Percentiles rank a stretch among this genome's conserved stretches.
Conservation (phyloP, 1,140 invertebrate genomes). For the Drosophila burlai region DNA sequence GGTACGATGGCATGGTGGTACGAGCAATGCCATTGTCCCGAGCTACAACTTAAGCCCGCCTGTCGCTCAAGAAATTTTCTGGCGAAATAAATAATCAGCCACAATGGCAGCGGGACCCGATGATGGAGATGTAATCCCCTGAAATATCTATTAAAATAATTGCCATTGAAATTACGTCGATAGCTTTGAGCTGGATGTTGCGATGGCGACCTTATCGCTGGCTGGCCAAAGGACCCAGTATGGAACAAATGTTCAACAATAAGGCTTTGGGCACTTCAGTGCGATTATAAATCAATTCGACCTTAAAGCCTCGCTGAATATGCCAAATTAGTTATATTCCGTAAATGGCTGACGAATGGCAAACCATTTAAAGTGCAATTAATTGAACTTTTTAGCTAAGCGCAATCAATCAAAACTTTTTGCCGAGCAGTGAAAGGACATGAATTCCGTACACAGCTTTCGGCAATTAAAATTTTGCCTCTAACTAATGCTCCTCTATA, state of each 20-base stretch:
- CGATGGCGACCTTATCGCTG: slow-evolving; percentile 27
- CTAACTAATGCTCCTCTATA: slow-evolving; percentile 1
- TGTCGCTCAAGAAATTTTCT: slow-evolving; percentile 67
- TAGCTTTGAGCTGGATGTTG: slow-evolving; percentile 27
- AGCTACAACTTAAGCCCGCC: slow-evolving; percentile 60
- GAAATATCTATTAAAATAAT: slow-evolving; percentile 63
- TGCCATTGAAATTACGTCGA: slow-evolving; percentile 64
- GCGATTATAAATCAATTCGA: slow-evolving; percentile 39
- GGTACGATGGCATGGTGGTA: neutral
- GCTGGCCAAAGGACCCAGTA: neutral
- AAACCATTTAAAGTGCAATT: slow-evolving; percentile 20
- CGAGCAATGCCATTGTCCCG: slow-evolving; percentile 38
- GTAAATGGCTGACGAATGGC: slow-evolving; percentile 11
- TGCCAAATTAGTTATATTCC: neutral
- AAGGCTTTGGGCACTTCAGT: slow-evolving; percentile 21
- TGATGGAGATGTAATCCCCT: slow-evolving; percentile 48
- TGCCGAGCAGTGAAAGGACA: neutral
- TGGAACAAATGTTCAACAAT: slow-evolving; percentile 21
- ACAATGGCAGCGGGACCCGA: slow-evolving; percentile 30
- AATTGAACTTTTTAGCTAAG: slow-evolving; percentile 17
- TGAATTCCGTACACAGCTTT: neutral
- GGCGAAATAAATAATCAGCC: slow-evolving; percentile 64
- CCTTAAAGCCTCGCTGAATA: slow-evolving; percentile 28
- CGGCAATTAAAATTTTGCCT: no score
- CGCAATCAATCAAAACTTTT: slow-evolving; percentile 22